Base-by-base conservation (phyloP, 2,888 invertebrate genomes). In the Philonicus albiceps region DNA sequence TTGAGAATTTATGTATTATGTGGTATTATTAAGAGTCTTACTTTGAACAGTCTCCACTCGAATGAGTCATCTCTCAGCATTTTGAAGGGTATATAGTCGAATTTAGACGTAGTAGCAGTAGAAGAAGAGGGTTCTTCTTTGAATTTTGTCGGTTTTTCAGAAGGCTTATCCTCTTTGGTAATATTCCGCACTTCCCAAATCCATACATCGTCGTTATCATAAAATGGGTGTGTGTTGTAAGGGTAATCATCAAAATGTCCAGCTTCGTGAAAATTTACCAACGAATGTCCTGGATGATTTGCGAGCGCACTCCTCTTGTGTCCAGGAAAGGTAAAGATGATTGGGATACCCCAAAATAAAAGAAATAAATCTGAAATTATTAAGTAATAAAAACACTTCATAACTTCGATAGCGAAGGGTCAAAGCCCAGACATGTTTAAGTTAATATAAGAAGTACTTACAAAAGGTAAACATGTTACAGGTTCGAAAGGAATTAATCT, bases 41-140 rank as follows among this genome's bases (percentile, higher is more conserved):
- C 94, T 93, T 94, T 95, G 22, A 95, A 93, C 30, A 96, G 90
- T 81, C 93, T 93, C 95, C 95, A 95, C 87, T 96, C 95, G 90
- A 96, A 96, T 85, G 92, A 92, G 89, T 95, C 95, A 88, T 94
- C 91, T 13, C 89, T 89, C 78, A 91, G 91, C 85, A 90, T 90
- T 80, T 90, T 90, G 87, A 90, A 92, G 16, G 91, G 92, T 8
- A 91, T 90, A 89, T 90, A 92, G 34, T 90, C 89, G 85, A 64
- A 64, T 11, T 19, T 11, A 55, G 19, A 22, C 6, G 8, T 6
- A 11, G 11, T n/a, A 55, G 7, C 8, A 22, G 19, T 6, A 19
- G 27, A 11, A 64, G 37, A 1, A 7, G 34, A n/a, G n/a, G 64
- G 27, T 8, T 64, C 13, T 27, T 64, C 27, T 19, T 22, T 2